Conservation (phyloP, 2,113 vertebrate species). For the Myrmecophaga tridactyla region DNA sequence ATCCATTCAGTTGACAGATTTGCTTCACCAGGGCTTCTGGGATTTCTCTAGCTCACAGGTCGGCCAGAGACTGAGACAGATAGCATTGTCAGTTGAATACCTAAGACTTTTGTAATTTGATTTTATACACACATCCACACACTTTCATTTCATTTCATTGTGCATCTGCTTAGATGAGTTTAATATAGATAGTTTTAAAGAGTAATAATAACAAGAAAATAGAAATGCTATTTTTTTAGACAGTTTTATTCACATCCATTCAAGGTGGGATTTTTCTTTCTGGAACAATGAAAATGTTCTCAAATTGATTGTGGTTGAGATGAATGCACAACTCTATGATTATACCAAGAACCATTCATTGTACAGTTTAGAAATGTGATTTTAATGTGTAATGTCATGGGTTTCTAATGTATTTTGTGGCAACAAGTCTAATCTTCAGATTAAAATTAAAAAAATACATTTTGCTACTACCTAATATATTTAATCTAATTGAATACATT, state of each 20-base stretch:
- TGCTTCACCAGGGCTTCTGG: not conserved
- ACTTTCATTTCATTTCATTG: not conserved
- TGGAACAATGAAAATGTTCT: no score
- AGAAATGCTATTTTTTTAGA: not conserved
- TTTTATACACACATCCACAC: not conserved
- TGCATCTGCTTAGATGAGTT: not conserved
- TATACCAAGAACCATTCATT: no score
- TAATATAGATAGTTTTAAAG: not conserved
- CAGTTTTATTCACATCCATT: no score
- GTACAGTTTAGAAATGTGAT: no score
- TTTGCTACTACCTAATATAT: not conserved
- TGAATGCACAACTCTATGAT: no score
- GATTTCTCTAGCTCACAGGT: not conserved
- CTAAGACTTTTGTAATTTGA: not conserved
- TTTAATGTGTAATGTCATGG: not conserved
- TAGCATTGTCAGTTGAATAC: not conserved
- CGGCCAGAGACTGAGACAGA: not conserved
- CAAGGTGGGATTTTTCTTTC: no score
- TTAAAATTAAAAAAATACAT: not conserved
- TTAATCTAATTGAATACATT: not conserved
- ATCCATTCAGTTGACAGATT: not conserved
- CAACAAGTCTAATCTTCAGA: not conserved
- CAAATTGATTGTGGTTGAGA: no score
- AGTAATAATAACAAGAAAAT: not conserved
- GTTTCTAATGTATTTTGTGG: conserved; percentile 5